These are phyloP conservation scores for Dryocosmus kuriphilus DNA, from an alignment of 2,888 invertebrate genomes.

Conservation along the genomic window DNA sequence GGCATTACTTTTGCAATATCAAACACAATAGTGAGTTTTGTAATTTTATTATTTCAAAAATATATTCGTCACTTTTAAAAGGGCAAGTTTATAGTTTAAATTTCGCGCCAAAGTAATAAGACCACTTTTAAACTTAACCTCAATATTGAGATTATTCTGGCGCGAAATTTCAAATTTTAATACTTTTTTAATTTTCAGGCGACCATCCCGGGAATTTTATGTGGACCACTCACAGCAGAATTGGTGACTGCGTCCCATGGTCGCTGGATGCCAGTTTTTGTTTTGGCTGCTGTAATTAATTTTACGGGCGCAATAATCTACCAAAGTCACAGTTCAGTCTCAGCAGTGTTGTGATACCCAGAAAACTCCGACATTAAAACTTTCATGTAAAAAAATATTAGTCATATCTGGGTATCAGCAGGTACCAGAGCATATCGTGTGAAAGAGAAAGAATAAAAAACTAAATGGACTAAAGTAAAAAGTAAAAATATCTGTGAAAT, in stretches of 20 bases:
- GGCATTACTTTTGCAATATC: conserved; percentile 88
- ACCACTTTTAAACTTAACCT: too few species aligned
- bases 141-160: too few species aligned
- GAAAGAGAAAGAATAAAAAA: background rate
- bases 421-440: conserved; percentile 1
- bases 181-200: conserved; percentile 77
- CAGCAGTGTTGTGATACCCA: conserved; percentile 80
- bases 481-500: background rate
- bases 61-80: background rate
- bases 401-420: background rate
- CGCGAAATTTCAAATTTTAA: too few species aligned
- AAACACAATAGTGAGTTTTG: conserved; percentile 82
- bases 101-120: background rate
- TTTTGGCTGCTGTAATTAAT: conserved; percentile 85
- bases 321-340: conserved; percentile 85
- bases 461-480: background rate
- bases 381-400: background rate
- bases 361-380: conserved; percentile 1
- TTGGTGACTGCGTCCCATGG: conserved; percentile 85
- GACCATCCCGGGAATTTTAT: conserved; percentile 86
- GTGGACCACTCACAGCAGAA: conserved; percentile 88
- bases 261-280: conserved; percentile 87
- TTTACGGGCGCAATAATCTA: conserved; percentile 86
- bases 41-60: background rate
- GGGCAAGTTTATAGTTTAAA: background rate